A percentile compares a stretch with the other conserved stretches of the same genome.
phyloP scores from a whole-genome alignment of 2,888 invertebrate species.

The Liopterus haemorrhoidalis region DNA sequence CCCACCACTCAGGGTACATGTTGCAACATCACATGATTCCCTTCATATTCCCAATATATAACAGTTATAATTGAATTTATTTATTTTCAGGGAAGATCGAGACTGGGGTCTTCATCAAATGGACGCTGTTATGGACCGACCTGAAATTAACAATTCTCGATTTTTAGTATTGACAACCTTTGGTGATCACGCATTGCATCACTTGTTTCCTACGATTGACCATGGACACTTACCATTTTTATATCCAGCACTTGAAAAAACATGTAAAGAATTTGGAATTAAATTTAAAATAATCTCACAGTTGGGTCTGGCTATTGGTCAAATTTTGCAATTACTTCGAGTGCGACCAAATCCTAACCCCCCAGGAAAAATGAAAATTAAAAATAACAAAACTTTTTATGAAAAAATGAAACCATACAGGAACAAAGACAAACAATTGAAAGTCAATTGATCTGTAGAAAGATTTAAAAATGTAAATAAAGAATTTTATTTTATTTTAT shows the following conservation, averaged over 20 bases:
- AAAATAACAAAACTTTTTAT: no score
- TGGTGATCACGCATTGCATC: slow-evolving; percentile 74
- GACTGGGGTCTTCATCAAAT: slow-evolving; percentile 78
- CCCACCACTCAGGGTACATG: no score
- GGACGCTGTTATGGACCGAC: slow-evolving; percentile 66
- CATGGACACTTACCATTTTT: slow-evolving; percentile 64
- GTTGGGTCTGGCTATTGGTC: slow-evolving; percentile 59
- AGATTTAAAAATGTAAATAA: no score
- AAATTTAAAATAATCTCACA: slow-evolving; percentile 48
- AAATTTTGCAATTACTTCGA: slow-evolving; percentile 56
- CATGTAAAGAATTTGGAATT: slow-evolving; percentile 59
- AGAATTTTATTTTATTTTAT: no score
- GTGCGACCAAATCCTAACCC: slow-evolving; percentile 42
- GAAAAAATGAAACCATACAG: no score
- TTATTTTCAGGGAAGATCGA: slow-evolving; percentile 44
- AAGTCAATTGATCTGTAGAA: no score
- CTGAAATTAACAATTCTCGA: slow-evolving; percentile 59
- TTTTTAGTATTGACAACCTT: slow-evolving; percentile 66
- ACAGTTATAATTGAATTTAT: slow-evolving; percentile 30
- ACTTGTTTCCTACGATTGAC: slow-evolving; percentile 74
- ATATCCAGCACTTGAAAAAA: slow-evolving; percentile 57
- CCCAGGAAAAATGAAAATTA: slow-evolving; percentile 27
- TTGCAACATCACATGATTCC: no score
- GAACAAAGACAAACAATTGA: no score
- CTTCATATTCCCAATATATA: slow-evolving; percentile 26